phyloP scores from a whole-genome alignment of 2,113 vertebrate genomes.

The Orthonyx spaldingii region DNA sequence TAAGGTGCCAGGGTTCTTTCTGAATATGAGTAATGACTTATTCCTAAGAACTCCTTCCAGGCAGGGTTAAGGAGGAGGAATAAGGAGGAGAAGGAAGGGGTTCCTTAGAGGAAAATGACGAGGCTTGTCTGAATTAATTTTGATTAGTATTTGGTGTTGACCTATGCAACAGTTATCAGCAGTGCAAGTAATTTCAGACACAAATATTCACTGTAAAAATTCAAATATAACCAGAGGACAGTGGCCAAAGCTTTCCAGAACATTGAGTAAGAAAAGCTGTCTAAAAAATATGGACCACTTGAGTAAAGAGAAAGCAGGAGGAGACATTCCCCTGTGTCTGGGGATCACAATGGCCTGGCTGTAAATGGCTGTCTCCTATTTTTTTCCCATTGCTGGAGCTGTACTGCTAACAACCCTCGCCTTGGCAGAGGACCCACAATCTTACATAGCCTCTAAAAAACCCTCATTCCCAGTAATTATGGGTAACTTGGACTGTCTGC shows the following conservation, averaged over 20 bases:
- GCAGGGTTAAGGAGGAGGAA: neutral
- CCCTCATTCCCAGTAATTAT: neutral
- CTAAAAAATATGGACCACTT: accelerated
- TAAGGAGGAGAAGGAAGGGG: neutral
- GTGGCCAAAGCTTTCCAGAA: neutral
- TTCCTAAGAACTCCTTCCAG: neutral
- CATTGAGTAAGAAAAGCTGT: neutral
- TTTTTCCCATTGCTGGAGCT: neutral
- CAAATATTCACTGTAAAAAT: neutral
- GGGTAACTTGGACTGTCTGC: neutral
- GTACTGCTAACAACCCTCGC: neutral
- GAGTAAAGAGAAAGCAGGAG: neutral
- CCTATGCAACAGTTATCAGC: neutral
- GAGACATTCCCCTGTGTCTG: neutral
- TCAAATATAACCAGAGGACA: neutral
- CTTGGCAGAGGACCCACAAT: neutral
- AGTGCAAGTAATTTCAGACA: neutral
- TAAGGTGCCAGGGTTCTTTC: neutral
- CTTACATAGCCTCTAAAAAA: neutral
- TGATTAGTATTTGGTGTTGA: neutral
- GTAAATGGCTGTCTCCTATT: neutral
- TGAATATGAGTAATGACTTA: neutral
- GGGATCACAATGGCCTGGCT: neutral
- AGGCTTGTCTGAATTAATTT: neutral
- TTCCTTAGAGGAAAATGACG: neutral